Conservation (phyloP, 2,888 invertebrate species). For the Pyrrhosoma nymphula region DNA sequence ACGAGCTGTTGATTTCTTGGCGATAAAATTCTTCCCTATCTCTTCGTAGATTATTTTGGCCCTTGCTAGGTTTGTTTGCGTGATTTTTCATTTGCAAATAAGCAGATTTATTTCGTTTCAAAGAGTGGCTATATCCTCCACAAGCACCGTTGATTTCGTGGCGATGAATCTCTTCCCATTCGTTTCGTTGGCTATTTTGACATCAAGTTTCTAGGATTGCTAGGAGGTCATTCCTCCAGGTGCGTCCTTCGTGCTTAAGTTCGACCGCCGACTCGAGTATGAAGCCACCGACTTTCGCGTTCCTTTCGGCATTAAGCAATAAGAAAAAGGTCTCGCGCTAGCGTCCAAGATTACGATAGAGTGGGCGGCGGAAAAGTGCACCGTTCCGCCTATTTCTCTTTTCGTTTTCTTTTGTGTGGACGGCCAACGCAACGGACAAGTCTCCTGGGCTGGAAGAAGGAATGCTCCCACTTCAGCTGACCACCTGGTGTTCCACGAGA, state of each 20-base stretch:
- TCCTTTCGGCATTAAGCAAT: conserved; percentile 25
- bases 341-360: conserved; percentile 6
- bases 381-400: not conserved
- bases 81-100: too few relatives aligned
- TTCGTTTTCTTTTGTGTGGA: not conserved
- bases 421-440: not conserved
- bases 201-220: not conserved
- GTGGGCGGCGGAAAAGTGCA: conserved; percentile 58
- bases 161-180: not conserved
- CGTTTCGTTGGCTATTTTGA: not conserved
- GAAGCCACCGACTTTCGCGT: not conserved
- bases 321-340: conserved; percentile 35
- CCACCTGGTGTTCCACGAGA: conserved; percentile 34
- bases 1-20: too few relatives aligned
- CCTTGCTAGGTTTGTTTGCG: too few relatives aligned
- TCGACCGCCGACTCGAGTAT: not conserved
- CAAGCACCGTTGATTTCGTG: too few relatives aligned
- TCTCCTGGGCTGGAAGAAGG: not conserved
- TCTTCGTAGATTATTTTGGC: too few relatives aligned
- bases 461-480: conserved; percentile 5
- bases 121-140: too few relatives aligned
- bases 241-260: not conserved
- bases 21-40: too few relatives aligned
- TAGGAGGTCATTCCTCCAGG: not conserved
- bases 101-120: too few relatives aligned